Percentiles rank a stretch among this genome's conserved stretches.
phyloP scores from a whole-genome alignment of 1,140 invertebrate species.

The Drosophila carrolli region DNA sequence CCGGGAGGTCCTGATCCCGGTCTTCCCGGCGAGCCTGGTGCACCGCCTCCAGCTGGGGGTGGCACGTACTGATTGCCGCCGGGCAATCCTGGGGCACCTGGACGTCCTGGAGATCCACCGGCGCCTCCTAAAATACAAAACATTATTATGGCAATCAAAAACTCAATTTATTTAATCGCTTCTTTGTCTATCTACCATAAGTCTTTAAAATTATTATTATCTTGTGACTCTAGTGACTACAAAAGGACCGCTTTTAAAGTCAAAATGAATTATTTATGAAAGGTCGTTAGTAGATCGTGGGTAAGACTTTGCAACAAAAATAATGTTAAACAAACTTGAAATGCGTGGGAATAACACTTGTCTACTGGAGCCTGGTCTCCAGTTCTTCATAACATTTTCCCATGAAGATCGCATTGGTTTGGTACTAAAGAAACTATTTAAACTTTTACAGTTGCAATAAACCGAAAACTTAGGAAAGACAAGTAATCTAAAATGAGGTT shows the following conservation, averaged over 20 bases:
- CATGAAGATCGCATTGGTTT: slow-evolving; percentile 1
- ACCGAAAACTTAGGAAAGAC: neutral
- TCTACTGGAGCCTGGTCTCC: neutral
- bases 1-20: slow-evolving; percentile 31
- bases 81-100: slow-evolving; percentile 40
- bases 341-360: slow-evolving; percentile 4
- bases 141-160: too few relatives aligned
- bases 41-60: slow-evolving; percentile 29
- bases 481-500: neutral
- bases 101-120: slow-evolving; percentile 12
- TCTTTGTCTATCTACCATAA: too few relatives aligned
- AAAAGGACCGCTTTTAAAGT: neutral
- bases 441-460: neutral
- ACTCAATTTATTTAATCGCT: too few relatives aligned
- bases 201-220: neutral
- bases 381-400: neutral
- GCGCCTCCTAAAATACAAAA: neutral
- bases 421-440: neutral
- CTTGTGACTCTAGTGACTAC: neutral
- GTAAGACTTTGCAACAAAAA: neutral
- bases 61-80: slow-evolving; percentile 25
- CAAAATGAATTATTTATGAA: slow-evolving; percentile 6
- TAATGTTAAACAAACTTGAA: slow-evolving; percentile 7
- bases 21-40: slow-evolving; percentile 7
- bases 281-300: slow-evolving; percentile 13